These are phyloP conservation scores for Tricholauxania praeusta DNA, from an alignment of 2,888 invertebrate species.

Conservation along the genomic window DNA sequence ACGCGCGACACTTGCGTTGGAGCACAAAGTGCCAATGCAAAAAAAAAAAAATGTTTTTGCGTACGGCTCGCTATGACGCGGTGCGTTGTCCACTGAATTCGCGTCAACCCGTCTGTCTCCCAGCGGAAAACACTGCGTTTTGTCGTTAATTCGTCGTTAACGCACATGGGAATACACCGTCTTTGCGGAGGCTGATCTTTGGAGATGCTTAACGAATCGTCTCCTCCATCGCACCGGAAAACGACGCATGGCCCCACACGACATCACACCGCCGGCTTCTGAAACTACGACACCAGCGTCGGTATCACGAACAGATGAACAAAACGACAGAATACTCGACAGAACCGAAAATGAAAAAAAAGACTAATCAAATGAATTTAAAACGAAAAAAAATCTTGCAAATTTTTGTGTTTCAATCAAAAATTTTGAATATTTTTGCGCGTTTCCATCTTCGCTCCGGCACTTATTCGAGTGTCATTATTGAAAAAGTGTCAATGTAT, in stretches of 20 bases:
- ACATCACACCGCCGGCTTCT: not conserved
- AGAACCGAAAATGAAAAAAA: not conserved
- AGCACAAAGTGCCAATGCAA: not conserved
- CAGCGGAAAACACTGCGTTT: constrained; percentile 19
- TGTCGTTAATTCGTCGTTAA: not conserved
- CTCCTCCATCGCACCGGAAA: not conserved
- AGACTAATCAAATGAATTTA: not conserved
- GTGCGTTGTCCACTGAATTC: constrained; percentile 19
- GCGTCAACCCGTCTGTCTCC: not conserved
- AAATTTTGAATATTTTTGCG: not conserved
- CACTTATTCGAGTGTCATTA: not conserved
- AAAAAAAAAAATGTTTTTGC: not conserved
- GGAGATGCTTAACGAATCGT: not conserved
- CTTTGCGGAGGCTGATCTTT: not conserved
- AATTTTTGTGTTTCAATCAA: constrained; percentile 23
- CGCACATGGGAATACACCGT: constrained; percentile 5
- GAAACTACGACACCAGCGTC: constrained; percentile 2
- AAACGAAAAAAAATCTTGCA: constrained; percentile 5
- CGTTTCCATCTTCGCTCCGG: not conserved
- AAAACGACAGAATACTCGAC: not conserved
- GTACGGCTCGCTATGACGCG: not conserved
- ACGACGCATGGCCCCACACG: not conserved
- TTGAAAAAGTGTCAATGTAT: not conserved
- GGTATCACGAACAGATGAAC: not conserved
- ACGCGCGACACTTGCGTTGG: constrained; percentile 13